These are phyloP conservation scores for Sapayoa aenigma DNA, from an alignment of 2,113 vertebrate genomes.

Conservation along the genomic window DNA sequence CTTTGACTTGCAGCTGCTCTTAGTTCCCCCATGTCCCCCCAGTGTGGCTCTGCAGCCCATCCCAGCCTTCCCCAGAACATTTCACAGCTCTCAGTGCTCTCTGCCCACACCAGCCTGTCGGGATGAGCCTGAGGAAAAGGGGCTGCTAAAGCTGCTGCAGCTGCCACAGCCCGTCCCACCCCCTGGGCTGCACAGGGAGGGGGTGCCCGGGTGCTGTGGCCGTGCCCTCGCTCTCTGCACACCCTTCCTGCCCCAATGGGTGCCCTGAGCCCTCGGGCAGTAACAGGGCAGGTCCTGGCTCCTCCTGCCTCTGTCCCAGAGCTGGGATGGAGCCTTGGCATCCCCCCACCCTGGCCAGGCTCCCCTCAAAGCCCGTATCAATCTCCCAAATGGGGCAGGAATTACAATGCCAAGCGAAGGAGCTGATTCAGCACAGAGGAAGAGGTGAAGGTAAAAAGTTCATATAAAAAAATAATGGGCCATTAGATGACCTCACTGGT, in stretches of 20 bases:
- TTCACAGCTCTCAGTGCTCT: not conserved
- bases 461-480: constrained; percentile 38
- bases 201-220: not conserved
- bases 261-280: not conserved
- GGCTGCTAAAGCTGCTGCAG: accelerated
- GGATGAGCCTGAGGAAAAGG: not conserved
- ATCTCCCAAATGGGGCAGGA: constrained; percentile 27
- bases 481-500: constrained; percentile 58
- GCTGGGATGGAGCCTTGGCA: not conserved
- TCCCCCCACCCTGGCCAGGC: not conserved
- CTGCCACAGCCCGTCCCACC: accelerated
- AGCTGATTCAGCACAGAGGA: constrained; percentile 51
- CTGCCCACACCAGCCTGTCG: accelerated
- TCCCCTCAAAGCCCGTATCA: not conserved
- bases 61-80: not conserved
- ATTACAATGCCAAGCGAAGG: not conserved
- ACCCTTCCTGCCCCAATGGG: accelerated
- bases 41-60: not conserved
- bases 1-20: accelerated
- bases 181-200: accelerated
- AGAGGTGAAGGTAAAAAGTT: constrained; percentile 68
- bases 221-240: not conserved
- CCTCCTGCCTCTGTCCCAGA: not conserved
- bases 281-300: accelerated
- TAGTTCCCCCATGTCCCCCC: accelerated